Evolutionary conservation across 2,888 invertebrate genomes (phyloP), one percentile per base, ranked within the genome.

Genomic region (Eubasilissa splendida): DNA sequence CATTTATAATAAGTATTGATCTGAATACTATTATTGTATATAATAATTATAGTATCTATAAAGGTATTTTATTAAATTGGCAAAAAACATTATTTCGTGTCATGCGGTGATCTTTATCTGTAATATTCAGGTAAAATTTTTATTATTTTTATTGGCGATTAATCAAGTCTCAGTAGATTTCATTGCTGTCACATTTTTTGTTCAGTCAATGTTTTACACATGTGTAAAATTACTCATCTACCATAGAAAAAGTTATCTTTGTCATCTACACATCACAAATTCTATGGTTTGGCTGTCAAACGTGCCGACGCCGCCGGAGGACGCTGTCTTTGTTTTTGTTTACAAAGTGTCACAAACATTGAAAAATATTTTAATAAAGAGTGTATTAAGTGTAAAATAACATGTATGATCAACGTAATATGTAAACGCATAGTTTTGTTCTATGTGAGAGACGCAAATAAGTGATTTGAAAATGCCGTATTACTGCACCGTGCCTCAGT

Each of bases 401-500:
- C 31, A 22, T 52, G 7, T 14, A 14, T 14, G n/a, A 70, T 31
- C 7, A 14, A 12, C 54, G 53, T 70, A 70, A 52, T 70, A 70
- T 70, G 70, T 54, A 70, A 70, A 70, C 70, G 53, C 70, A 54
- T 53, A 52, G 33, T 31, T 31, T 10, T 22, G 22, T 54, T n/a
- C 11, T 31, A 53, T 33, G 70, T 33, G 22, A 53, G 54, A 70
- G 22, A 70, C 14, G 53, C 54, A 14, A 70, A 54, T 70, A 52
- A 54, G 54, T 31, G 66, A 50, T 68, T 70, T 54, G 10, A 4
- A 58, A 84, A 90, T 90, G 90, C 90, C 90, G 84, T 90, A 90
- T 85, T 90, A 90, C 85, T 90, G 90, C 84, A 90, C 90, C 11
- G 90, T 90, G 84, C 90, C 90, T 82, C 88, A 88, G 75, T 90